phyloP scores from a whole-genome alignment of 2,797 vertebrate genomes.

The Pipistrellus pipistrellus region DNA sequence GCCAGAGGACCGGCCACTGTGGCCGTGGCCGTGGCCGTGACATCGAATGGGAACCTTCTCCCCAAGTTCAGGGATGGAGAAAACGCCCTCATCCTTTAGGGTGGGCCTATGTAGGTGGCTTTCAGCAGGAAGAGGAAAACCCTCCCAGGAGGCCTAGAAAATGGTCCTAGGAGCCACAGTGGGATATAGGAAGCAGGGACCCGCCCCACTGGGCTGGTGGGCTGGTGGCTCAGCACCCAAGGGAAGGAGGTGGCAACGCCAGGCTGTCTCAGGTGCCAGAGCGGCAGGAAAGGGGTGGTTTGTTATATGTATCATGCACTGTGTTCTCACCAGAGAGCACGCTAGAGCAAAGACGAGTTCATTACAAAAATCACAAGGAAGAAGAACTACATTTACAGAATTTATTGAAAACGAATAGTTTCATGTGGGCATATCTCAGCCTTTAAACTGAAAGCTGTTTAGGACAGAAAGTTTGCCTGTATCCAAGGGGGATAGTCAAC shows the following conservation, averaged over 20 bases:
- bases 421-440: too few species aligned
- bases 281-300: neutral
- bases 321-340: neutral
- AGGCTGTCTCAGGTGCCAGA: neutral
- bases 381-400: neutral
- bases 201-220: too few species aligned
- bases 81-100: neutral
- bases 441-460: too few species aligned
- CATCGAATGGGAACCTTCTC: fast-evolving
- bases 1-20: neutral
- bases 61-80: neutral
- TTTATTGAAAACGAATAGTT: neutral
- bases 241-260: neutral
- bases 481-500: neutral
- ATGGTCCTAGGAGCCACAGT: neutral
- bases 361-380: neutral
- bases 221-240: neutral
- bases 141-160: neutral
- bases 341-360: neutral
- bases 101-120: neutral
- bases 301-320: too few species aligned
- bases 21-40: fast-evolving
- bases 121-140: neutral
- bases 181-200: neutral
- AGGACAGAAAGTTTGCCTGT: neutral